Base-by-base conservation (phyloP, 2,113 vertebrate genomes). In the Coptodon bakossiorum region DNA sequence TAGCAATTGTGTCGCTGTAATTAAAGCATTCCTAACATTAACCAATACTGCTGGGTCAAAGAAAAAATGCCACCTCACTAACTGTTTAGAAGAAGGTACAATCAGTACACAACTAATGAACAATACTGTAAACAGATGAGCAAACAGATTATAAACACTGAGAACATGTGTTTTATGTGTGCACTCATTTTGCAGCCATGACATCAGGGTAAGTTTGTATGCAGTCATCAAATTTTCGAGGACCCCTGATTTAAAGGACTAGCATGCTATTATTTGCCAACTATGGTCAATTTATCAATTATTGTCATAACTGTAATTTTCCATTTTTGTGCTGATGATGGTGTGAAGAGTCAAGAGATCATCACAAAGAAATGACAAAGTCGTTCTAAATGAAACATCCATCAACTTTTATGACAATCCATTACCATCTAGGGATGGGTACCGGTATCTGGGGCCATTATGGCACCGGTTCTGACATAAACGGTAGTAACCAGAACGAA, bases 131-230 rank as follows among this genome's bases (percentile, higher is more conserved):
- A 76, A 48, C 16, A 48, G 50, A 0, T 22, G 19, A 68, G 10
- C 29, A 63, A 17, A 63, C 7, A 29, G 2, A 7, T 6, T 13
- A 7, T 4, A 27, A 57, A 57, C 24, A 57, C 0, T 38, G 31
- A 22, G 11, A 24, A 24, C 9, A 7, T 3, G 40, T 31, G 16
- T 48, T 76, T 17, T 24, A 17, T 24, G 40, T 76, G 24, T 76
- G 24, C 24, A 17, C 0, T 0, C 43, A 27, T 3, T 48, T 9
- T 29, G 68, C 9, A 48, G 68, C 68, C 4, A 7, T 29, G 59
- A 63, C 29, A 63, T 34, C 16, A 34, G 57, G n/a, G 22, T 19
- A 48, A 29, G 43, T 48, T 27, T 1, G 40, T 16, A 76, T 10
- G 38, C 13, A 27, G 22, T 48, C 68, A 76, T 29, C 22, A 76